Evolutionary conservation across 53 echinoderm and acorn worm genomes (phyloP).

Genomic region (Paracentrotus lividus): DNA sequence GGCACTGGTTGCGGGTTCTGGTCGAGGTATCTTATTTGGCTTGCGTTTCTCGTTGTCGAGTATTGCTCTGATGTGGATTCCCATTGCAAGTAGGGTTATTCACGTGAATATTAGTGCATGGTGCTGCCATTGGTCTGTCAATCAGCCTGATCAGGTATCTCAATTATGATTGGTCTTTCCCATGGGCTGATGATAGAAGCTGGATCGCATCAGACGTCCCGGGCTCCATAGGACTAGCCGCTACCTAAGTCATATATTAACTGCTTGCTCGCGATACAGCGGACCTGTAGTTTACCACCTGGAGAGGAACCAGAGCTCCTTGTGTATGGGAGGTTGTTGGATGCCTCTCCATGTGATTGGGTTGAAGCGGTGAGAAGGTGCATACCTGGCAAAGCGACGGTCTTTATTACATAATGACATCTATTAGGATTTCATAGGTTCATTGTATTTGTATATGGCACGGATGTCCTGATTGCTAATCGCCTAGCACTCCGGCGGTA

Average conservation of each 20-base stretch:
- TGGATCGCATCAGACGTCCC: constrained; percentile 90
- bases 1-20: no score
- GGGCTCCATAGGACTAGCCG: no score
- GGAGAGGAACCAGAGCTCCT: constrained; percentile 83
- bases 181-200: constrained; percentile 83
- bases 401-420: constrained; percentile 91
- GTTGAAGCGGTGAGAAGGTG: constrained; percentile 77
- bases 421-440: constrained; percentile 74
- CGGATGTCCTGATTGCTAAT: constrained; percentile 52
- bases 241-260: no score
- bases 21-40: constrained; percentile 92
- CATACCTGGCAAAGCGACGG: constrained; percentile 78
- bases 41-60: constrained; percentile 87
- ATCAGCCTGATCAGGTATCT: constrained; percentile 87
- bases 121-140: constrained; percentile 96
- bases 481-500: constrained; percentile 43
- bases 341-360: constrained; percentile 84
- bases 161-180: constrained; percentile 95
- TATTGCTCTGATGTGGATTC: constrained; percentile 71
- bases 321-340: constrained; percentile 73
- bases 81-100: constrained; percentile 94
- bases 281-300: constrained; percentile 77
- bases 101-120: constrained; percentile 97
- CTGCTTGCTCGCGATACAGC: constrained; percentile 77
- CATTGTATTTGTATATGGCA: constrained; percentile 10